These are phyloP conservation scores for Characodon lateralis DNA, from an alignment of 2,797 vertebrate species.

Conservation along the genomic window DNA sequence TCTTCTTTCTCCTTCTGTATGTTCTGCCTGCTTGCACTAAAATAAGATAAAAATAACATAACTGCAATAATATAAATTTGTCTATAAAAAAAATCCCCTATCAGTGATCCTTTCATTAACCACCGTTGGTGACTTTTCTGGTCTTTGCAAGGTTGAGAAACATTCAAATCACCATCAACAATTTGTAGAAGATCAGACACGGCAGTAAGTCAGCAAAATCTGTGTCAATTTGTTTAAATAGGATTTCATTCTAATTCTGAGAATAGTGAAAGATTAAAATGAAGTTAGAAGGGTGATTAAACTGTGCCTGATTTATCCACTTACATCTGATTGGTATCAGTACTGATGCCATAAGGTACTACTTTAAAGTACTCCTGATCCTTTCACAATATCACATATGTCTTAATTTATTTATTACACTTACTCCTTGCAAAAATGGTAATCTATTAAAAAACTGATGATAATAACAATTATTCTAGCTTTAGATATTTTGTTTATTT, in stretches of 20 bases:
- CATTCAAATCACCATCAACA: not conserved
- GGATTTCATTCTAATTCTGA: not conserved
- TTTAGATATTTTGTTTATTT: not conserved
- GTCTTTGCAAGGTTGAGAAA: not conserved
- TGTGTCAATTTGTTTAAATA: not conserved
- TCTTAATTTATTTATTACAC: not conserved
- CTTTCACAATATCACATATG: not conserved
- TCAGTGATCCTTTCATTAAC: not conserved
- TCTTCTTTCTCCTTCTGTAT: conserved; percentile 12
- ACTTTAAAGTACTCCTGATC: not conserved
- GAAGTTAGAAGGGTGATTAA: not conserved
- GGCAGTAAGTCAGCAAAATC: not conserved
- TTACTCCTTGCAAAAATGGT: not conserved
- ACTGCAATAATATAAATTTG: not conserved
- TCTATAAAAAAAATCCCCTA: not conserved
- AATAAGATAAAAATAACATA: not conserved
- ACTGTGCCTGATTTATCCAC: not conserved
- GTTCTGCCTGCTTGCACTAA: not conserved
- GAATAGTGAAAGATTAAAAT: not conserved
- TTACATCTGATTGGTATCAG: not conserved
- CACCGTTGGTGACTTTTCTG: not conserved
- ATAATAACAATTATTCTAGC: not conserved
- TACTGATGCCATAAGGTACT: not conserved
- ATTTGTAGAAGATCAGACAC: not conserved
- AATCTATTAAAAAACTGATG: not conserved